phyloP scores from a whole-genome alignment of 2,888 invertebrate genomes.

The Phortica okadai region DNA sequence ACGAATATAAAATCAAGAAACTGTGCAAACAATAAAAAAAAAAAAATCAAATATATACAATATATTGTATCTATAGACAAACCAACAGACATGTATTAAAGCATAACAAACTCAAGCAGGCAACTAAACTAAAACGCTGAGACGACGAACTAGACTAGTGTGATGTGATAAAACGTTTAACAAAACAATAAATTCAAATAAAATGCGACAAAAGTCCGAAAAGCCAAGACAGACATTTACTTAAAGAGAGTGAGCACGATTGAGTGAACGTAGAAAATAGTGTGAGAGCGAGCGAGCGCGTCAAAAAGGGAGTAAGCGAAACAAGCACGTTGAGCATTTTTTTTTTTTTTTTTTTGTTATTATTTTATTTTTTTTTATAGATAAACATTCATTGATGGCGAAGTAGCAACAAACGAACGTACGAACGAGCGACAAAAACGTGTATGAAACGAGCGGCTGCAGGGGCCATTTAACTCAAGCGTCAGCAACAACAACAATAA shows the following conservation, averaged over 20 bases:
- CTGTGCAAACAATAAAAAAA: constrained; percentile 55
- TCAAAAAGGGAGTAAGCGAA: not conserved
- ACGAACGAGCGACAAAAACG: constrained; percentile 44
- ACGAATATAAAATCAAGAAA: constrained; percentile 46
- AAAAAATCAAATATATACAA: constrained; percentile 47
- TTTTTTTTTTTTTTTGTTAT: too few relatives aligned
- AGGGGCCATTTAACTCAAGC: not conserved
- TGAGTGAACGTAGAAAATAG: constrained; percentile 42
- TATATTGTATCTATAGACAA: constrained; percentile 20
- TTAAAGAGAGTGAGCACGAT: constrained; percentile 36
- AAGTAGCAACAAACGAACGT: constrained; percentile 47
- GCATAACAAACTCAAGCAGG: constrained; percentile 51
- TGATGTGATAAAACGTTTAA: constrained; percentile 65
- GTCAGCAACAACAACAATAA: not conserved
- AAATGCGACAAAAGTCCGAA: constrained; percentile 36
- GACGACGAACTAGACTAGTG: constrained; percentile 22
- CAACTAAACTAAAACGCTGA: constrained; percentile 12
- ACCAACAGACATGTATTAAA: constrained; percentile 44
- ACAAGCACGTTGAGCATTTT: too few relatives aligned
- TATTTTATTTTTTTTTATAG: not conserved
- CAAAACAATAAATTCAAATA: constrained; percentile 40
- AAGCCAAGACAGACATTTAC: constrained; percentile 34
- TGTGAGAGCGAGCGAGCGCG: constrained; percentile 30
- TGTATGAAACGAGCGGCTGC: not conserved
- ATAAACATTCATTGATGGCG: constrained; percentile 37